Evolutionary conservation across 2,797 vertebrate genomes (phyloP), one percentile per base, ranked within the genome.

Genomic region (Oophaga sylvatica): DNA sequence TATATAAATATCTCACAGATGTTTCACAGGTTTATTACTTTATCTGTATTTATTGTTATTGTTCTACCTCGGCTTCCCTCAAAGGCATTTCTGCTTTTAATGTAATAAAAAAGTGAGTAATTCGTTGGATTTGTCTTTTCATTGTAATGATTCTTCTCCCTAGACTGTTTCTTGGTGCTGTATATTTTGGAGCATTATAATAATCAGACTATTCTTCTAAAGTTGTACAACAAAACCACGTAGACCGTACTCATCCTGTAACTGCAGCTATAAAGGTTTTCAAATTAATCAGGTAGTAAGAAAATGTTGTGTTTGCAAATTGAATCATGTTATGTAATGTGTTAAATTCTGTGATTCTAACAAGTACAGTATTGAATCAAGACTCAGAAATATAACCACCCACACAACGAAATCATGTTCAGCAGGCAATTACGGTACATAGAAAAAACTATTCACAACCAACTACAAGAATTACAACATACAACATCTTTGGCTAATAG

Each of bases 401-500:
- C 75, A 77, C 48, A 77, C 20, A 53, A 7, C n/a, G 20, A 77
- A 56, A 26, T 75, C 41, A 75, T 75, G 48, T 56, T 77, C 75
- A 56, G 56, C 26, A 60, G 2, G 26, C 78, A 41, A 81, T 48
- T 63, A 63, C 26, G 26, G 26, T 26, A 26, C 20, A 41, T 57
- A 81, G 11, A 53, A 53, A 81, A 81, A 29, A 59, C 57, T 80
- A 59, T 22, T 62, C 78, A 63, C 41, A 62, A 62, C 59, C 59
- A 41, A 19, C 19, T 22, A 35, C 20, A 80, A 80, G 59, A 63
- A 80, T 62, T 80, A 62, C 78, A 80, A 45, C 59, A 45, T 81
- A 65, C 20, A 63, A 65, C n/a, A 5, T 56, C 48, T 77, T 77
- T 56, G 75, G 22, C 48, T 26, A 75, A 77, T 56, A 77, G 75